Conservation (phyloP, 2,888 invertebrate species). For the Magallana nippona region DNA sequence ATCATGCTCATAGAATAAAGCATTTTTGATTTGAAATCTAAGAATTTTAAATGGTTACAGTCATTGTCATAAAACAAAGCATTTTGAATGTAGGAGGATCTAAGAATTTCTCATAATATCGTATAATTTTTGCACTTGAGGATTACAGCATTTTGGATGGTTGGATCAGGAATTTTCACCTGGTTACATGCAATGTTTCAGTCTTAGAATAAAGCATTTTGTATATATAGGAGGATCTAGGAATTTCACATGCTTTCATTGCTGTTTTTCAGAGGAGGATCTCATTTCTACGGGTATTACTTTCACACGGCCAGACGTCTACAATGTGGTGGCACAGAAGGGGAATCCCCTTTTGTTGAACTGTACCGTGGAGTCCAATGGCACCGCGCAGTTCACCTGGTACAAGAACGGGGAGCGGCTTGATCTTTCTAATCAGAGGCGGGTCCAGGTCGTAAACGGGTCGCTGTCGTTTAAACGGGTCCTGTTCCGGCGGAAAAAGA, state of each 20-base stretch:
- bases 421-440: constrained; percentile 52
- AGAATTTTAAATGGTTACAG: too few relatives aligned
- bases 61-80: too few relatives aligned
- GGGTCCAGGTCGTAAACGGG: constrained; percentile 61
- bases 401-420: constrained; percentile 56
- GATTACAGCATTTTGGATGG: too few relatives aligned
- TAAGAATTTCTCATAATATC: not conserved
- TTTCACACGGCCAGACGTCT: constrained; percentile 44
- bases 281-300: constrained; percentile 51
- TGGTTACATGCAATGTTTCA: too few relatives aligned
- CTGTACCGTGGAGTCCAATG: constrained; percentile 59
- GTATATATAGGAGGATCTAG: too few relatives aligned
- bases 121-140: too few relatives aligned
- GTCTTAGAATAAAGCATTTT: too few relatives aligned
- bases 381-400: constrained; percentile 53
- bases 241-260: constrained; percentile 1
- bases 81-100: constrained; percentile 1
- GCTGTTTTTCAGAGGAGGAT: constrained; percentile 54
- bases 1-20: too few relatives aligned
- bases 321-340: constrained; percentile 63
- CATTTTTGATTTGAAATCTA: not conserved
- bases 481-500: constrained; percentile 58
- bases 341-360: constrained; percentile 60
- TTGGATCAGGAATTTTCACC: too few relatives aligned
- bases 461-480: constrained; percentile 62